Evolutionary conservation across 2,113 vertebrate genomes (phyloP), one percentile per base, ranked within the genome.

Genomic region (Sisor rabdophorus): DNA sequence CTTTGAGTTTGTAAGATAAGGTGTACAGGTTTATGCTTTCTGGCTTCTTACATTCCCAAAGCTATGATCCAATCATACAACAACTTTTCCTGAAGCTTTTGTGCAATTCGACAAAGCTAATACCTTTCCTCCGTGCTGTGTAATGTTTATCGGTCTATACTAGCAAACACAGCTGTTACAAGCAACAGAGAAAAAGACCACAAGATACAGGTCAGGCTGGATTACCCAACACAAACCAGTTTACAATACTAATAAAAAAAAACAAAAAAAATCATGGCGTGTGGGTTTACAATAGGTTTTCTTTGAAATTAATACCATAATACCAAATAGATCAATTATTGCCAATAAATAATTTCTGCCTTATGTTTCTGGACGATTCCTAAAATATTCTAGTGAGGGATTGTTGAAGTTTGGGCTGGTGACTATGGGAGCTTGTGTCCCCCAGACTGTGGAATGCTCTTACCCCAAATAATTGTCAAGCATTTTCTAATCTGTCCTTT

Each of bases 1-100:
- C 30, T 73, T 75, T 64, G 56, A 80, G 78, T 55, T 77, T 47
- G 75, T 48, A 59, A 83, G 81, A 83, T 80, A 80, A 80, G 68
- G 53, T 73, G 47, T 77, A 71, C 71, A 32, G 20, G 22, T 55
- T 58, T 50, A 54, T 65, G 72, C 50, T 71, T 64, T 71, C 63
- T 32, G 52, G 30, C n/a, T 60, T 44, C 32, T 65, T 60, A 22
- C 72, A 61, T 50, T 61, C 64, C 61, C 73, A 63, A 55, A 73
- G 74, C 74, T 68, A 36, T 13, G 47, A 68, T 54, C 63, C 70
- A 82, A 69, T 79, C 64, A 64, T 30, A 75, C 36, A 71, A 36
- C 48, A 73, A 67, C 73, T 73, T 77, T n/a, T 80, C 67, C 24
- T 69, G 58, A 77, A 65, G 60, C 44, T 54, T 56, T 60, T 56